These are phyloP conservation scores for Diogma glabrata DNA, from an alignment of 2,888 invertebrate genomes.

Conservation along the genomic window DNA sequence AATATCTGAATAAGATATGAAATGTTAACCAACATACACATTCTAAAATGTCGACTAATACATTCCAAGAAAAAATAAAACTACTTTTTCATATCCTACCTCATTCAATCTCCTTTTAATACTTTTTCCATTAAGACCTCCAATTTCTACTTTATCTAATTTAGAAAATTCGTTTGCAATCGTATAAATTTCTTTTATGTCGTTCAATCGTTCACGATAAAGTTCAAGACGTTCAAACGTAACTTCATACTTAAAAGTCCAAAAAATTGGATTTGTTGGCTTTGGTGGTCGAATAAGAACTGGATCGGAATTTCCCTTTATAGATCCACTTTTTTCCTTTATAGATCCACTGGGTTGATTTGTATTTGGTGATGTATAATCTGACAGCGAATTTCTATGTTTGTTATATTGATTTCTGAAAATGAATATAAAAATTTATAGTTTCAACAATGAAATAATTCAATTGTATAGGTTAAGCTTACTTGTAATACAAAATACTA, in stretches of 20 bases:
- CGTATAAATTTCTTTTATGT: slow-evolving; percentile 58
- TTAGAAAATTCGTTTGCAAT: slow-evolving; percentile 73
- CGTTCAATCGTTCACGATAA: slow-evolving; percentile 49
- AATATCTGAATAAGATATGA: no score
- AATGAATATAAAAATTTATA: no score
- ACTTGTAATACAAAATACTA: slow-evolving; percentile 46
- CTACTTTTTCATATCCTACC: no score
- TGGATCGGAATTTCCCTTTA: no score
- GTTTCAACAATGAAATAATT: no score
- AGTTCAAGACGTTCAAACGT: slow-evolving; percentile 56
- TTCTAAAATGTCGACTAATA: no score
- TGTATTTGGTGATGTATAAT: slow-evolving; percentile 20
- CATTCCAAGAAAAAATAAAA: no score
- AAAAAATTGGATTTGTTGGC: slow-evolving; percentile 33
- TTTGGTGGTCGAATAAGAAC: no score
- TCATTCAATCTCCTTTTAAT: slow-evolving; percentile 1
- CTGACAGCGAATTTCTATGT: background rate
- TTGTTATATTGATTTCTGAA: background rate
- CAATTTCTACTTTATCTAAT: slow-evolving; percentile 74
- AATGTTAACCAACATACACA: no score
- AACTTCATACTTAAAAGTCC: slow-evolving; percentile 63
- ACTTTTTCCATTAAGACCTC: slow-evolving; percentile 51
- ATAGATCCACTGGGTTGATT: no score
- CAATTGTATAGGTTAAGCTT: slow-evolving; percentile 26
- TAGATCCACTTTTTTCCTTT: no score